Conservation (phyloP, 2,888 invertebrate species). For the Biston betularia region DNA sequence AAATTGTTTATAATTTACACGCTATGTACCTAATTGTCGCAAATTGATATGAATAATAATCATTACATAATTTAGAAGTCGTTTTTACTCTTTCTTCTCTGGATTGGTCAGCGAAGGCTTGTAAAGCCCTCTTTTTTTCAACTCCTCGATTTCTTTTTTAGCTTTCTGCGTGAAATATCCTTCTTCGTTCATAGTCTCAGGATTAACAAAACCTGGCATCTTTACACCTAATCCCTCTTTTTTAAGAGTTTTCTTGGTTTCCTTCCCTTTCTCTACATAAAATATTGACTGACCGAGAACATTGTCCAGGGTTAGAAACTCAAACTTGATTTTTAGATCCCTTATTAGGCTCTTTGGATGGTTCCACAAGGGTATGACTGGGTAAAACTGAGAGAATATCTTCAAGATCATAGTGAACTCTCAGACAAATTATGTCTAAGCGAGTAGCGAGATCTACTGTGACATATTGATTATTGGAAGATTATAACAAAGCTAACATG, state of each 20-base stretch:
- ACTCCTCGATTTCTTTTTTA: conserved; percentile 54
- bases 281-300: not conserved
- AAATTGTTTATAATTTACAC: no score
- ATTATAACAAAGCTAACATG: no score
- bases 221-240: conserved; percentile 32
- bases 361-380: conserved; percentile 27
- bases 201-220: conserved; percentile 59
- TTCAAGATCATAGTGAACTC: conserved; percentile 22
- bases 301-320: not conserved
- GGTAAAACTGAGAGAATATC: conserved; percentile 24
- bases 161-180: conserved; percentile 56
- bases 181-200: conserved; percentile 54
- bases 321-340: not conserved
- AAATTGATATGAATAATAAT: no score
- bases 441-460: no score
- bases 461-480: no score
- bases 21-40: no score
- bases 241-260: conserved; percentile 3
- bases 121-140: conserved; percentile 54
- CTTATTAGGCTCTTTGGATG: not conserved
- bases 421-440: no score
- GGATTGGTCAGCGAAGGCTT: conserved; percentile 47
- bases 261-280: conserved; percentile 8
- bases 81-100: conserved; percentile 48
- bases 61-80: not conserved